phyloP scores from a whole-genome alignment of 2,113 vertebrate species.

The Lepus americanus region DNA sequence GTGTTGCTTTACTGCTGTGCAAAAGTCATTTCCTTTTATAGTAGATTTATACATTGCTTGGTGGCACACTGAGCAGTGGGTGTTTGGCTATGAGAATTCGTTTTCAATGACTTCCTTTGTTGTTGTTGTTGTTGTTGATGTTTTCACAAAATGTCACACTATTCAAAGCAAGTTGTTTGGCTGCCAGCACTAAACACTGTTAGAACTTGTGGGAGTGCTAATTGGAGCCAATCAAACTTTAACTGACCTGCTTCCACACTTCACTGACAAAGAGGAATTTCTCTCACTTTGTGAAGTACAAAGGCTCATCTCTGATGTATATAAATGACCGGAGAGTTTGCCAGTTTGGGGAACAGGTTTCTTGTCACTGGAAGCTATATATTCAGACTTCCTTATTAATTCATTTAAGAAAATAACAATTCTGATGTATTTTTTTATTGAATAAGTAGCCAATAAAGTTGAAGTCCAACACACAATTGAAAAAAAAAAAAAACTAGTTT shows the following conservation, averaged over 20 bases:
- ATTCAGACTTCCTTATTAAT: not conserved
- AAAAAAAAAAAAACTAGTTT: conserved; percentile 11
- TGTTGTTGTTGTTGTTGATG: conserved; percentile 63
- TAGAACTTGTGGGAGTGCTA: conserved; percentile 67
- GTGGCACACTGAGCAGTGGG: conserved; percentile 40
- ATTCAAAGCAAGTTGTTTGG: conserved; percentile 49
- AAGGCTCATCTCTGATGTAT: not conserved
- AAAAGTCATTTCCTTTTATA: conserved; percentile 68
- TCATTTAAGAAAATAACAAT: conserved; percentile 15
- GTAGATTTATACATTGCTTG: conserved; percentile 48
- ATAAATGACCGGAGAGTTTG: not conserved
- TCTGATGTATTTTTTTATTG: conserved; percentile 31
- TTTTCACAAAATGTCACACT: conserved; percentile 60
- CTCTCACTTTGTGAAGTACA: conserved; percentile 49
- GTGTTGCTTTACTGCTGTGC: conserved; percentile 4
- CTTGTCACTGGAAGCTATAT: not conserved
- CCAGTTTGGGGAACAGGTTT: not conserved
- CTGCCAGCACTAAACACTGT: conserved; percentile 51
- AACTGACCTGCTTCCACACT: conserved; percentile 65
- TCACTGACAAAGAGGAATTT: conserved; percentile 74
- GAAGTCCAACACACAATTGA: not conserved
- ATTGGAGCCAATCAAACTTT: conserved; percentile 69
- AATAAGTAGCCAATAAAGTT: not conserved
- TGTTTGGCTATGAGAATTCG: conserved; percentile 54
- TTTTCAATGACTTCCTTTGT: conserved; percentile 70